Evolutionary conservation across 2,113 vertebrate genomes (phyloP).

Genomic region (Myanophis thanlyinensis): DNA sequence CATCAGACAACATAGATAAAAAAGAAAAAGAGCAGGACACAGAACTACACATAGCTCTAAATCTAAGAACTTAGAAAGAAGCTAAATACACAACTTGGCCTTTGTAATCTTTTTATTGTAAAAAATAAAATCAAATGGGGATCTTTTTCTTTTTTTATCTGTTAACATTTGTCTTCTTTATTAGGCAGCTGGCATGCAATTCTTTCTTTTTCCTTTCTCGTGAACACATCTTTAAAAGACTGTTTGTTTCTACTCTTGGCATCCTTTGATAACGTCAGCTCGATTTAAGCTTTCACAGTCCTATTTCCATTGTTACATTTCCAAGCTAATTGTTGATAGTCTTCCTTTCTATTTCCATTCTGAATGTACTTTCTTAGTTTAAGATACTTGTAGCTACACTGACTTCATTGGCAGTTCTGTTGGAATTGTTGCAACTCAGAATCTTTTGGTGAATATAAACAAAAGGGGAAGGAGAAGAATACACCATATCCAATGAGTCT

Average conservation of each 20-base stretch:
- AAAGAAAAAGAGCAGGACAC: too few species aligned
- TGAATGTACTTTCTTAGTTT: background rate
- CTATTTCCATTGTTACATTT: background rate
- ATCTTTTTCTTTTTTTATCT: background rate
- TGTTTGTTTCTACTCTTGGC: background rate
- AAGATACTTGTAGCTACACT: background rate
- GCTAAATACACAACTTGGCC: too few species aligned
- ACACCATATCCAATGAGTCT: background rate
- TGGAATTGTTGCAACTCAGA: background rate
- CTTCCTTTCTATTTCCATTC: background rate
- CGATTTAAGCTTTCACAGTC: background rate
- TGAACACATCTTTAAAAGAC: background rate
- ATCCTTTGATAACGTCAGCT: background rate
- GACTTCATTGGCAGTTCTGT: background rate
- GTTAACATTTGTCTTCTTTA: background rate
- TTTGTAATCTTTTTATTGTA: background rate
- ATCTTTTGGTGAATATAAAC: background rate
- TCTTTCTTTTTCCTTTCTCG: background rate
- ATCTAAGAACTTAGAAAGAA: too few species aligned
- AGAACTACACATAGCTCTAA: too few species aligned
- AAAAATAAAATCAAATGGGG: background rate
- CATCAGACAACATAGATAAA: too few species aligned
- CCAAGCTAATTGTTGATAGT: background rate
- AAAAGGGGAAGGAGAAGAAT: conserved; percentile 5
- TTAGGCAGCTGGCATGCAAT: background rate